Conservation (phyloP, 2,888 invertebrate species). For the Ochlodes sylvanus region DNA sequence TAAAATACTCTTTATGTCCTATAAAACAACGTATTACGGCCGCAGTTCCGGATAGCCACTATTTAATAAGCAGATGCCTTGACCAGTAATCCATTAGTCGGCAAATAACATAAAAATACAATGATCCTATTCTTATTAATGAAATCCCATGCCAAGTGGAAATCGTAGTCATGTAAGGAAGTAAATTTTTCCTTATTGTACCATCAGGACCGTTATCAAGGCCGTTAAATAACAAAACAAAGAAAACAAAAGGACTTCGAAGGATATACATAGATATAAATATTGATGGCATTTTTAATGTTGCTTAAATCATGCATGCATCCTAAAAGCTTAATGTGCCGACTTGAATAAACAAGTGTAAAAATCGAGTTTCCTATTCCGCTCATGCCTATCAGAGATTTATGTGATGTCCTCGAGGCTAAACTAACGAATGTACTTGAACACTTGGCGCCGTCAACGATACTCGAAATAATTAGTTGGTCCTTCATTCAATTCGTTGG, state of each 20-base stretch:
- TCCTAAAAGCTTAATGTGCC: conserved; percentile 21
- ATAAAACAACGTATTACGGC: too few relatives aligned
- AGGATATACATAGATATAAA: conserved; percentile 10
- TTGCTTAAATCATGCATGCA: conserved; percentile 29
- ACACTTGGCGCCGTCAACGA: conserved; percentile 55
- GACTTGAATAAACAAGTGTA: conserved; percentile 30
- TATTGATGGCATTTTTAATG: conserved; percentile 23
- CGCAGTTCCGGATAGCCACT: too few relatives aligned
- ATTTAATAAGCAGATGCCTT: too few relatives aligned
- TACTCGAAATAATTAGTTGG: conserved; percentile 41
- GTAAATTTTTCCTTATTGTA: too few relatives aligned
- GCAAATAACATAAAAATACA: too few relatives aligned
- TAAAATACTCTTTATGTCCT: too few relatives aligned
- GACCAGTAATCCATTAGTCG: too few relatives aligned
- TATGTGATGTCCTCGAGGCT: conserved; percentile 43
- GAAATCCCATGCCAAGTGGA: too few relatives aligned
- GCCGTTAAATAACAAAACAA: neutral
- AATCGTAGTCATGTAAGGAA: too few relatives aligned
- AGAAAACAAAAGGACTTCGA: conserved; percentile 9
- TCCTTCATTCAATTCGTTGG: conserved; percentile 39
- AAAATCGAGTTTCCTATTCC: conserved; percentile 42
- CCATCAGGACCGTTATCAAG: too few relatives aligned
- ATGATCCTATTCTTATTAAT: too few relatives aligned
- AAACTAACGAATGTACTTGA: conserved; percentile 38
- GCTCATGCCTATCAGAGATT: conserved; percentile 44